Conservation (phyloP, 2,888 invertebrate species). For the Acleris cristana region DNA sequence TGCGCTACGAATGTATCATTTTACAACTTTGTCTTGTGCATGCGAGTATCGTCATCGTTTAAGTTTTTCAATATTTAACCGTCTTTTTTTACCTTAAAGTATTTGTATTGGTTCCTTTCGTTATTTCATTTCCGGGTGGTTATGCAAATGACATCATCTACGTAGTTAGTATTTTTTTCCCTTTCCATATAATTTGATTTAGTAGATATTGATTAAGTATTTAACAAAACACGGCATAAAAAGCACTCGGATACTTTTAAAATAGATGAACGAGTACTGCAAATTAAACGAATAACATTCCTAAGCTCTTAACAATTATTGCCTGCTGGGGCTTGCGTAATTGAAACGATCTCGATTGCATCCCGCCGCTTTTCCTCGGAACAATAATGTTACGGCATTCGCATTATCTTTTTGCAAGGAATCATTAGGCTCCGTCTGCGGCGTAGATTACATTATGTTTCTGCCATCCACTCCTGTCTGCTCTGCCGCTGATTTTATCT, state of each 20-base stretch:
- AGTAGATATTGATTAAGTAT: too few species aligned
- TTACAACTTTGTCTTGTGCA: too few species aligned
- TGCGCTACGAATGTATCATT: too few species aligned
- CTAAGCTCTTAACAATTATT: slow-evolving; percentile 7
- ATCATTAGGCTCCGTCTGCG: slow-evolving; percentile 61
- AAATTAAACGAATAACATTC: not conserved
- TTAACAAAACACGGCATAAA: too few species aligned
- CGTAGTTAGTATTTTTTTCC: too few species aligned
- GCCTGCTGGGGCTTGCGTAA: slow-evolving; percentile 19
- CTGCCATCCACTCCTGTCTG: slow-evolving; percentile 15
- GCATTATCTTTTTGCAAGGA: slow-evolving; percentile 51
- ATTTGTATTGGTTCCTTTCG: too few species aligned
- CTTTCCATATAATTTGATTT: too few species aligned
- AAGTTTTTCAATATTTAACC: too few species aligned
- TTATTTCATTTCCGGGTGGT: too few species aligned
- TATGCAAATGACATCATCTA: too few species aligned
- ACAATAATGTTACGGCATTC: slow-evolving; percentile 37
- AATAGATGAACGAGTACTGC: not conserved
- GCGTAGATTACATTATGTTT: slow-evolving; percentile 32
- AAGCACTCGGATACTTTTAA: not conserved
- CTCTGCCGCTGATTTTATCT: slow-evolving; percentile 22
- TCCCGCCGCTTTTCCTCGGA: slow-evolving; percentile 9
- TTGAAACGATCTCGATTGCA: slow-evolving; percentile 29
- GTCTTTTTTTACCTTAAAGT: too few species aligned
- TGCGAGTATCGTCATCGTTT: too few species aligned